A percentile compares a stretch with the other conserved stretches of the same genome.
phyloP scores from a whole-genome alignment of 2,797 vertebrate species.

The Mus minutoides region DNA sequence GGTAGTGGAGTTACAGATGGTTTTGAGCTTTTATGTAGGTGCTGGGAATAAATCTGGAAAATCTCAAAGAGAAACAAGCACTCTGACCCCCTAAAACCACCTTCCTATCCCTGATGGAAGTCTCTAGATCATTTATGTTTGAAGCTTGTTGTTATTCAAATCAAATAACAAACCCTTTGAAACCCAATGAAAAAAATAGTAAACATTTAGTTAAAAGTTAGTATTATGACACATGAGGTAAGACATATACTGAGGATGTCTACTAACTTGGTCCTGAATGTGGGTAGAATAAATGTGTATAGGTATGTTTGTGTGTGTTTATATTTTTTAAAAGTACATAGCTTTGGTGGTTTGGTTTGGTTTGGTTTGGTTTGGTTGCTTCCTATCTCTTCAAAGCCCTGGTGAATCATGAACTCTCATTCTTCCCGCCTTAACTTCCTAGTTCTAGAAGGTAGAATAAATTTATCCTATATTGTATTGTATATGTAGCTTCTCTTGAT shows the following conservation, averaged over 20 bases:
- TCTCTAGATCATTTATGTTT: constrained; percentile 49
- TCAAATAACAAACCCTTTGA: not conserved
- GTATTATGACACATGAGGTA: not conserved
- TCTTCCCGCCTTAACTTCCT: not conserved
- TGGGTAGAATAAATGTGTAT: not conserved
- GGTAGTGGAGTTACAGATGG: not conserved
- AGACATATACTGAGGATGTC: not conserved
- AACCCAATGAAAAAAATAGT: not conserved
- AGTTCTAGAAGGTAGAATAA: not conserved
- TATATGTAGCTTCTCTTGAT: not conserved
- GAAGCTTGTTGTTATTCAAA: not conserved
- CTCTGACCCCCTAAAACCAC: not conserved
- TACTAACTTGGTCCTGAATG: not conserved
- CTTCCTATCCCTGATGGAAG: not conserved
- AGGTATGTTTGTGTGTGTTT: not conserved
- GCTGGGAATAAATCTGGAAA: not conserved
- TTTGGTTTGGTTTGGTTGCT: not conserved
- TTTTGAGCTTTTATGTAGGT: not conserved
- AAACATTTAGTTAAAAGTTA: not conserved
- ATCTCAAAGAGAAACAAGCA: not conserved
- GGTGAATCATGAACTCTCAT: not conserved
- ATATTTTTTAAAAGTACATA: not conserved
- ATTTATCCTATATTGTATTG: not conserved
- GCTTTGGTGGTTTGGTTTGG: not conserved
- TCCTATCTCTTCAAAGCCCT: not conserved